Evolutionary conservation across 1,140 invertebrate species (phyloP), one percentile per base, ranked within the genome.

Genomic region (Calosoma granatense): DNA sequence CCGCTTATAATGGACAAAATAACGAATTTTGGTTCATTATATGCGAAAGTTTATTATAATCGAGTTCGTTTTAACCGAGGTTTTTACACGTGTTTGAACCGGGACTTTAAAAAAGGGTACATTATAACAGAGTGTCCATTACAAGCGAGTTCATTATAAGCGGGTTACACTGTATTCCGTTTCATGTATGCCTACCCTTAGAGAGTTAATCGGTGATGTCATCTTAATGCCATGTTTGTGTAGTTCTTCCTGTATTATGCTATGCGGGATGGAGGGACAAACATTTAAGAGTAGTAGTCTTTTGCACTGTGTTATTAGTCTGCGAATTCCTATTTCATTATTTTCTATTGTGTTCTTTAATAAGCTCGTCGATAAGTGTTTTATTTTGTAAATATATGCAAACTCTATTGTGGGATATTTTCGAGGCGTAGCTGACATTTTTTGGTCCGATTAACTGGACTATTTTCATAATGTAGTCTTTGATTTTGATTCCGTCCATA

Each of bases 271-370:
- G n/a, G 51, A n/a, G n/a, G 60, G 53, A 20, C 41, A 57, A 2
- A 63, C 60, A 54, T 63, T 63, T 12, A 58, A 61, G 22, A 59
- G 14, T 6, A 59, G 21, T 11, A 61, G 14, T 47, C 54, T 39
- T 54, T 59, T 55, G 20, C 22, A 36, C 20, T 56, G 52, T 36
- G 57, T 30, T 22, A 61, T 56, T 1, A 59, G 22, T 56, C 22
- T 53, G 15, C 55, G n/a, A 6, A 56, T 36, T n/a, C 43, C 17
- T 22, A 58, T 17, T 23, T 39, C 19, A 15, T 51, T 12, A 15
- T 58, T 53, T 1, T 55, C 21, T 2, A 60, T 53, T 12, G 12
- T 53, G 41, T 39, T 36, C 39, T 14, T 22, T 23, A 3, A 56
- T 56, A 1, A 62, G 54, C 3, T 62, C 51, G n/a, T 62, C 61